Conservation (phyloP, 2,113 vertebrate species). For the Brachyhypopomus gauderio region DNA sequence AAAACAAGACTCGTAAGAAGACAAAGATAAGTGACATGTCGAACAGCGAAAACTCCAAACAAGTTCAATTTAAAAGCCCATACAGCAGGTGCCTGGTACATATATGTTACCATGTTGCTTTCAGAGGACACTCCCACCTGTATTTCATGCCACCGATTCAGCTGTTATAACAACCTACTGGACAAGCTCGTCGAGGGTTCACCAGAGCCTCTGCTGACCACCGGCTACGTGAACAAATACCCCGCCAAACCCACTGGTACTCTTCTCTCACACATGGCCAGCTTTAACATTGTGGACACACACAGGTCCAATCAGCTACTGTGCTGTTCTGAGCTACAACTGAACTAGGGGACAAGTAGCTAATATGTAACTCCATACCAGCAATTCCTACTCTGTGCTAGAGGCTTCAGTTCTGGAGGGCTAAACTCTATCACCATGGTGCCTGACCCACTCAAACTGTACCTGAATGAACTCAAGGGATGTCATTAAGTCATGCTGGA, state of each 20-base stretch:
- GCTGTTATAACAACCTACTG: constrained; percentile 72
- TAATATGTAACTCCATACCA: no score
- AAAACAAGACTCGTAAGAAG: background rate
- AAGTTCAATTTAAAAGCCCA: background rate
- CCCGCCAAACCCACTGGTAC: constrained; percentile 75
- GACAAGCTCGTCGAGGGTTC: constrained; percentile 53
- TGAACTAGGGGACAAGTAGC: no score
- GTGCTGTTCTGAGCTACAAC: no score
- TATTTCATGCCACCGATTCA: constrained; percentile 68
- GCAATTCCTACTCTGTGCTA: no score
- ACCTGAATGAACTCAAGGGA: no score
- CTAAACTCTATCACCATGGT: no score
- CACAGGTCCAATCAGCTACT: no score
- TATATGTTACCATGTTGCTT: constrained; percentile 5
- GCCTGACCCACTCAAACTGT: no score
- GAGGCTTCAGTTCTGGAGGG: no score
- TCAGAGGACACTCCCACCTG: constrained; percentile 72
- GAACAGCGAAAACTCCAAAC: background rate
- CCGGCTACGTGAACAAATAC: constrained; percentile 79
- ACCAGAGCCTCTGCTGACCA: constrained; percentile 66
- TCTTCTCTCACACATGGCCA: background rate
- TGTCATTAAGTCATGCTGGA: no score
- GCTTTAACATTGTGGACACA: background rate
- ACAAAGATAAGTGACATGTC: background rate
- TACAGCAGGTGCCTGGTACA: background rate